Evolutionary conservation across 2,113 vertebrate genomes (phyloP), one percentile per base, ranked within the genome.

Genomic region (Solea solea): DNA sequence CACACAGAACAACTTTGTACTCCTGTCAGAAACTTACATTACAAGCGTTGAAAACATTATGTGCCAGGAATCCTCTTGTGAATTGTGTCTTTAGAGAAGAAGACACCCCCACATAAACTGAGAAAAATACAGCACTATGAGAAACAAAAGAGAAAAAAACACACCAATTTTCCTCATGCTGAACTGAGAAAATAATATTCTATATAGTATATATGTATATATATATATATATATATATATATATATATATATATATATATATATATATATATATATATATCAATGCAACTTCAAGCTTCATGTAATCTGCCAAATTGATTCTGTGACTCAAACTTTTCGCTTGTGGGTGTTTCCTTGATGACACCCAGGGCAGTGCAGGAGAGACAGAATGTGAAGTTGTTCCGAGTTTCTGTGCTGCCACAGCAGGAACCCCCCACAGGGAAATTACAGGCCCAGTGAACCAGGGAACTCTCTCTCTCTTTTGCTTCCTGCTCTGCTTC

Each of bases 381-480:
- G 48, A 79, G 50, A 67, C 52, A 59, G 64, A 72, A 72, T 66
- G 81, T 15, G 54, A 79, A 76, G 81, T 83, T 88, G 84, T 90
- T 89, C 85, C 86, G 78, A 79, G 70, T 70, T 82, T 67, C 70
- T 62, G 61, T 53, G 53, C 78, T 65, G 82, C 75, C 80, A 74
- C 50, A 70, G 73, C 54, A 57, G 67, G 70, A 74, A 34, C 74
- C 79, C 70, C 83, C 83, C 64, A 78, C 74, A 78, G 86, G 90
- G 89, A 92, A 92, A 90, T 90, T 85, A 89, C 73, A 76, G 75
- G 68, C 74, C 80, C 82, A 78, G 74, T 84, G 83, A 90, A 88
- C 85, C 86, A 76, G 62, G 65, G 82, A 84, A 83, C 53, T 74
- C 82, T 85, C 74, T 58, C 49, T 48, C 45, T 48, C 12, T 48